phyloP scores from a whole-genome alignment of 2,797 vertebrate species.

The Propithecus perrieri region DNA sequence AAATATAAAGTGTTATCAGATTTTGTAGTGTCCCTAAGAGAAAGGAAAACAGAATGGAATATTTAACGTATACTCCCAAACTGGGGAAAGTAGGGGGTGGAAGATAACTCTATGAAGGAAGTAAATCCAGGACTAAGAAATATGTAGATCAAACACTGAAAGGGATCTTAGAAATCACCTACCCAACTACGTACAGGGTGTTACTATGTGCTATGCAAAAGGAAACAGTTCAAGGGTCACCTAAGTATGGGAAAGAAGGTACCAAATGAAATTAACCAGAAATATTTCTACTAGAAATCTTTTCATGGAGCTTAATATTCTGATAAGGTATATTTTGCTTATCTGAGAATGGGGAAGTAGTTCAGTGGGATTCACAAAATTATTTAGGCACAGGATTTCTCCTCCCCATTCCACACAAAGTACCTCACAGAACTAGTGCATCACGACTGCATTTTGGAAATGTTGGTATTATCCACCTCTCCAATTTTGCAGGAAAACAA shows the following conservation, averaged over 20 bases:
- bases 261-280: neutral
- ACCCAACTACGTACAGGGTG: neutral
- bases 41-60: conserved; percentile 37
- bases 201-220: neutral
- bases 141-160: neutral
- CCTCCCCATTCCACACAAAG: neutral
- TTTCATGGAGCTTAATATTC: neutral
- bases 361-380: neutral
- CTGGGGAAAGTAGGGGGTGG: neutral
- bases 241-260: neutral
- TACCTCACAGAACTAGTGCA: neutral
- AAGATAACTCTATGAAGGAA: neutral
- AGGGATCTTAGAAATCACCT: neutral
- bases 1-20: neutral
- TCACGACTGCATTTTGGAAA: neutral
- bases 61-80: neutral
- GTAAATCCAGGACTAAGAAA: neutral
- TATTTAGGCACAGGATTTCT: neutral
- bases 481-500: neutral
- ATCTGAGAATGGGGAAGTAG: neutral
- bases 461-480: neutral
- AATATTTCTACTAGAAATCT: neutral
- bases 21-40: neutral
- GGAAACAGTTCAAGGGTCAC: neutral
- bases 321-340: neutral